A percentile compares a stretch with the other conserved stretches of the same genome.
Evolutionary conservation across 2,797 vertebrate species (phyloP).

Genomic region (Coendou prehensilis): DNA sequence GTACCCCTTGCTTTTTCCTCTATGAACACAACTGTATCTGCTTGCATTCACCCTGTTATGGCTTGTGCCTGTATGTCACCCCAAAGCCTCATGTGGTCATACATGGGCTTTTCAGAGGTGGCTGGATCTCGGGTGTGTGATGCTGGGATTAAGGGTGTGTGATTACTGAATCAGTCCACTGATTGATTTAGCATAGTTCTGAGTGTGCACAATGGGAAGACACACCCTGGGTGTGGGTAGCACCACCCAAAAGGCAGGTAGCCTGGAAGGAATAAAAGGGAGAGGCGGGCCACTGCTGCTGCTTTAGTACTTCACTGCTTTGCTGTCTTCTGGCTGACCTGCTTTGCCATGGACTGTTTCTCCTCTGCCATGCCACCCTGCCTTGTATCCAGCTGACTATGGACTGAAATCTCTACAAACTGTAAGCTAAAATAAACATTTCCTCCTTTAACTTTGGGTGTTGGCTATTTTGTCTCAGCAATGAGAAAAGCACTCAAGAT

Average conservation of each 20-base stretch:
- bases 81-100: not conserved
- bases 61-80: not conserved
- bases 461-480: not conserved
- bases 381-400: not conserved
- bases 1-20: constrained; percentile 57
- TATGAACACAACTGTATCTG: constrained; percentile 53
- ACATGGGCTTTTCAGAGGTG: not conserved
- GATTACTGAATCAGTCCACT: not conserved
- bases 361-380: not conserved
- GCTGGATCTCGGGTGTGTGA: not conserved
- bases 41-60: constrained; percentile 45
- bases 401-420: not conserved
- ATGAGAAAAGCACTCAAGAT: not conserved
- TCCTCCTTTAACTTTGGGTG: not conserved
- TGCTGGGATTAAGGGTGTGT: not conserved
- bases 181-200: not conserved
- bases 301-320: not conserved
- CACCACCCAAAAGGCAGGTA: not conserved
- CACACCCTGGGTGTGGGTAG: not conserved
- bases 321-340: not conserved
- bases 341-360: not conserved
- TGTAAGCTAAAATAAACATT: not conserved
- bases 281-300: not conserved
- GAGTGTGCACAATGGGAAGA: not conserved
- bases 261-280: not conserved